phyloP scores from a whole-genome alignment of 2,888 invertebrate species.

The Lasioglossum calceatum region DNA sequence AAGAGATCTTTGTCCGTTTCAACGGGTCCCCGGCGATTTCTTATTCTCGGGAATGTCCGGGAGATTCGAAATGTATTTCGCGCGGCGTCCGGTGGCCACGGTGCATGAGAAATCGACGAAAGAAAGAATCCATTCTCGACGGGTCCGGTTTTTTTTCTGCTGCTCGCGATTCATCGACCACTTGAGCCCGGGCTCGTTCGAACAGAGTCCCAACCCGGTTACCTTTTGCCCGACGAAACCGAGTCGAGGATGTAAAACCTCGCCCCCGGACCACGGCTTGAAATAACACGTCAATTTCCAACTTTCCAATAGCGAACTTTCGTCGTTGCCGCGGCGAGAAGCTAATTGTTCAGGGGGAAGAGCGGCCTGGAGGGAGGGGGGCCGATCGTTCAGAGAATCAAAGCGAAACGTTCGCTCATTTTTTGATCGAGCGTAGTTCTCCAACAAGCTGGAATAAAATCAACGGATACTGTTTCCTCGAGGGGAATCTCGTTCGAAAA shows the following conservation, averaged over 20 bases:
- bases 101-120: constrained; percentile 38
- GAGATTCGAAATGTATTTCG: constrained; percentile 51
- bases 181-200: neutral
- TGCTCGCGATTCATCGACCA: constrained; percentile 14
- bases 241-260: constrained; percentile 30
- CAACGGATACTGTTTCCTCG: neutral
- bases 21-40: constrained; percentile 55
- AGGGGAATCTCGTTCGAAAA: neutral
- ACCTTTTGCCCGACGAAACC: constrained; percentile 16
- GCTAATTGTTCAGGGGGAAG: constrained; percentile 12
- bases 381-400: constrained; percentile 25
- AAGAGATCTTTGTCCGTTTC: constrained; percentile 55
- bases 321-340: constrained; percentile 25
- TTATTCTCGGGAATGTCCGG: constrained; percentile 51
- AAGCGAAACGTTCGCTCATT: constrained; percentile 34
- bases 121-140: constrained; percentile 12
- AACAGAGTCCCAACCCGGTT: neutral
- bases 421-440: constrained; percentile 1
- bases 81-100: constrained; percentile 33
- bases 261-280: constrained; percentile 26
- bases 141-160: neutral
- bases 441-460: neutral
- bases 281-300: constrained; percentile 44
- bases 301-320: constrained; percentile 52
- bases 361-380: neutral